Evolutionary conservation across 1,140 invertebrate genomes (phyloP), one percentile per base, ranked within the genome.

Genomic region (Scaptomyza montana): DNA sequence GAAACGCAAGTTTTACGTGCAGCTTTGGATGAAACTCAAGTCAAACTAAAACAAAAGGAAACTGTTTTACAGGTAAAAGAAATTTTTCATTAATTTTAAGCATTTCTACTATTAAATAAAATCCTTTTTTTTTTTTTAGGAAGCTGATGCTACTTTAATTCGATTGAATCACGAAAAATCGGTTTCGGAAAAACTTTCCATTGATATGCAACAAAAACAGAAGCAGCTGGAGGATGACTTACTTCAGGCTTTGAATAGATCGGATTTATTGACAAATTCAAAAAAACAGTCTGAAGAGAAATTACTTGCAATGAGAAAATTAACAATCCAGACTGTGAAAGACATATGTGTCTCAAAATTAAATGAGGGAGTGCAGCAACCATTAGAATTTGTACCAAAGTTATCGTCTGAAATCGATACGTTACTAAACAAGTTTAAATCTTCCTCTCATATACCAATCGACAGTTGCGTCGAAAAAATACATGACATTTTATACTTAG

Each of bases 381-480:
- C 84, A 10, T 46, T 89, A 45, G 79, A 87, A 49, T 63, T 67
- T 9, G 65, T 84, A 10, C 80, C 74, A 94, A 94, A 93, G 92
- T 93, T 95, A 86, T 93, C 93, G 3, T 93, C 94, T 19, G 93
- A 93, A 72, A 95, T 94, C 68, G 95, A 95, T 87, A 13, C 51
- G 9, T 63, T 90, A 43, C 50, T 87, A 3, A 46, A 53, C 13
- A 79, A 77, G 68, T 68, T 84, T 9, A 64, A 53, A 30, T 36
- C 54, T 45, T 10, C 72, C 3, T 45, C 66, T 0, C 39, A 73
- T 16, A 41, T 30, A 28, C 59, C 39, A 41, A 60, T 55, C 39
- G 60, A 67, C 1, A 46, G 45, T 5, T 64, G 61, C 7, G 74
- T 36, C 10, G 66, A 79, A 12, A 75, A 69, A 10, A 64, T 89